phyloP scores from a whole-genome alignment of 2,797 vertebrate genomes.

The Otolemur crassicaudatus region DNA sequence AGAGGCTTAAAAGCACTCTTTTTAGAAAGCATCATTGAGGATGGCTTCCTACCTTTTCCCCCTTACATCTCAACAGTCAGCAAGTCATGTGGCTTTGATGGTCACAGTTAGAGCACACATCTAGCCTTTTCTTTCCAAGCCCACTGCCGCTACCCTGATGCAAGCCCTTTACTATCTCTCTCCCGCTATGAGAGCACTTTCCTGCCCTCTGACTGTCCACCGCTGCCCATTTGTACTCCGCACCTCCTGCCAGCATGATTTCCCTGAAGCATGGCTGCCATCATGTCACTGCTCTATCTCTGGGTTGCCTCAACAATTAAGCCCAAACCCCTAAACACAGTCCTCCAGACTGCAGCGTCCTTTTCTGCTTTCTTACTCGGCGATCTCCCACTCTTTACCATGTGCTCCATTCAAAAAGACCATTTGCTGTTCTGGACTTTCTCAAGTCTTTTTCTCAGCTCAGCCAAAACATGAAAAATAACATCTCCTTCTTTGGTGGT shows the following conservation, averaged over 20 bases:
- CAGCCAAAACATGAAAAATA: slow-evolving; percentile 14
- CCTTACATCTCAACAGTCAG: not conserved
- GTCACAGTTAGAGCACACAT: not conserved
- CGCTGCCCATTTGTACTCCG: not conserved
- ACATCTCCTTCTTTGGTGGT: not conserved
- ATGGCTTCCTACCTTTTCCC: not conserved
- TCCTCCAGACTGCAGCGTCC: not conserved
- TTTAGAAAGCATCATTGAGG: slow-evolving; percentile 36
- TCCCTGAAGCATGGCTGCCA: not conserved
- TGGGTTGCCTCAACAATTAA: slow-evolving; percentile 6
- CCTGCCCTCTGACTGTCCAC: not conserved
- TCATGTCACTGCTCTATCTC: not conserved
- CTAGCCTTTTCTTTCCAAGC: not conserved
- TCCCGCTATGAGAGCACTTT: not conserved
- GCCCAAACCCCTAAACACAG: not conserved
- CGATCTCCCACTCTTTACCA: not conserved
- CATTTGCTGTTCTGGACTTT: not conserved
- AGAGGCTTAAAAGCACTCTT: slow-evolving; percentile 63
- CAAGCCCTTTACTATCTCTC: not conserved
- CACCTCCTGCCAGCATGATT: not conserved
- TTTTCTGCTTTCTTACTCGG: not conserved
- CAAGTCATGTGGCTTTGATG: not conserved
- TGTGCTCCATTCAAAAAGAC: not conserved
- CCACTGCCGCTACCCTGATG: not conserved
- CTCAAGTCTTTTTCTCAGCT: not conserved